phyloP scores from a whole-genome alignment of 2,797 vertebrate species.

The Enteromius unitaeniatus region DNA sequence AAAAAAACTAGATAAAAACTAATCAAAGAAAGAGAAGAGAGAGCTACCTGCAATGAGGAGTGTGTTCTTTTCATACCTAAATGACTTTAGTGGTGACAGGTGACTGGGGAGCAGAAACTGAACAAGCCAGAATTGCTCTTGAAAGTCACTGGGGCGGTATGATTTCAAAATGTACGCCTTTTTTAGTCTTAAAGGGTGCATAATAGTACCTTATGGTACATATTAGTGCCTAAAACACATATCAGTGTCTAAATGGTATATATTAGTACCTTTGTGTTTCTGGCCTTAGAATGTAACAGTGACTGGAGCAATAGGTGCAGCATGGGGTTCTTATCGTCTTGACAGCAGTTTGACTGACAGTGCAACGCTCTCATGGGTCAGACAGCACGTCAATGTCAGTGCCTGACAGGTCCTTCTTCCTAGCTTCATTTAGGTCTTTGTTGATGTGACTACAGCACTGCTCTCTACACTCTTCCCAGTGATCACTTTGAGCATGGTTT shows the following conservation, averaged over 20 bases:
- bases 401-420: constrained; percentile 72
- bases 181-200: too few relatives aligned
- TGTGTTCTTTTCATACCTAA: neutral
- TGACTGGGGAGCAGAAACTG: neutral
- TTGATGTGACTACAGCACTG: constrained; percentile 60
- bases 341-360: constrained; percentile 78
- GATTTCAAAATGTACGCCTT: too few relatives aligned
- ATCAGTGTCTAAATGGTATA: too few relatives aligned
- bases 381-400: constrained; percentile 79
- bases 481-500: constrained; percentile 45
- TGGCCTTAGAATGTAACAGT: neutral
- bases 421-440: constrained; percentile 82
- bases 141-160: neutral
- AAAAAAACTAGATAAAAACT: neutral
- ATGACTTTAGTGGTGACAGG: neutral
- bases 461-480: neutral
- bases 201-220: too few relatives aligned
- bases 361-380: constrained; percentile 71
- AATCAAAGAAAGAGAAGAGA: neutral
- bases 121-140: neutral
- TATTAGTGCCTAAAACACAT: too few relatives aligned
- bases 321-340: constrained; percentile 77
- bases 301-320: constrained; percentile 71
- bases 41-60: neutral
- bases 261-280: neutral